Conservation (phyloP, 1,140 invertebrate species). For the Lordiphosa stackelbergi region DNA sequence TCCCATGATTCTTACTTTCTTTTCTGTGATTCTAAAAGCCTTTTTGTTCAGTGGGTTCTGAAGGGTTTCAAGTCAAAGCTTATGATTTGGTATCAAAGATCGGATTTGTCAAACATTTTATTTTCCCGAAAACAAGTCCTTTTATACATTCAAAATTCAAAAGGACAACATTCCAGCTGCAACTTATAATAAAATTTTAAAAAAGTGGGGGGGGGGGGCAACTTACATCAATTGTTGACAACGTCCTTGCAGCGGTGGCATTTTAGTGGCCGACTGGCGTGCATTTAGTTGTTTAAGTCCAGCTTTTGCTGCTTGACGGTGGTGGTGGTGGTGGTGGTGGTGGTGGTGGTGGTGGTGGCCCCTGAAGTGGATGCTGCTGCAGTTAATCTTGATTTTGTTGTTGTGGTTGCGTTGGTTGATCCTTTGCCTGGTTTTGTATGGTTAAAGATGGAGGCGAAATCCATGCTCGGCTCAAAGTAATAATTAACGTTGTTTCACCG, state of each 20-base stretch:
- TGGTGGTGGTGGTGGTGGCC: not conserved
- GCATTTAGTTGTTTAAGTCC: constrained; percentile 36
- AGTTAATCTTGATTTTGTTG: constrained; percentile 11
- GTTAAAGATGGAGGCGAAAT: constrained; percentile 33
- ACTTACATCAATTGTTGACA: constrained; percentile 63
- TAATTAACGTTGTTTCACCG: not conserved
- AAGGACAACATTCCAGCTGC: too few relatives aligned
- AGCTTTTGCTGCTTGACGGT: constrained; percentile 17
- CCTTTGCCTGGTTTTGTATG: constrained; percentile 4
- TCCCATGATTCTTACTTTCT: too few relatives aligned
- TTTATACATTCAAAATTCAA: too few relatives aligned
- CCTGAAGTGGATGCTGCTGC: constrained; percentile 8
- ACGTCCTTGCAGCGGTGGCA: constrained; percentile 66
- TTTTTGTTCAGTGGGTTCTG: too few relatives aligned
- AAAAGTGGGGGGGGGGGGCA: too few relatives aligned
- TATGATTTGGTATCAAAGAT: too few relatives aligned
- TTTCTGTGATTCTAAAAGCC: too few relatives aligned
- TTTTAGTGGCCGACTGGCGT: constrained; percentile 57
- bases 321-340: not conserved
- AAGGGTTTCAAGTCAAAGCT: too few relatives aligned
- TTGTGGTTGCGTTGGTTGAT: constrained; percentile 9
- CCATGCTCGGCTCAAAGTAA: constrained; percentile 46
- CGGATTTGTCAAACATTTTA: too few relatives aligned
- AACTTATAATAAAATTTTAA: too few relatives aligned
- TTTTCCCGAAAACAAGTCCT: too few relatives aligned